Percentiles rank a stretch among this genome's conserved stretches.
Conservation (phyloP, 2,797 vertebrate genomes). For the Rhabdomys pumilio region DNA sequence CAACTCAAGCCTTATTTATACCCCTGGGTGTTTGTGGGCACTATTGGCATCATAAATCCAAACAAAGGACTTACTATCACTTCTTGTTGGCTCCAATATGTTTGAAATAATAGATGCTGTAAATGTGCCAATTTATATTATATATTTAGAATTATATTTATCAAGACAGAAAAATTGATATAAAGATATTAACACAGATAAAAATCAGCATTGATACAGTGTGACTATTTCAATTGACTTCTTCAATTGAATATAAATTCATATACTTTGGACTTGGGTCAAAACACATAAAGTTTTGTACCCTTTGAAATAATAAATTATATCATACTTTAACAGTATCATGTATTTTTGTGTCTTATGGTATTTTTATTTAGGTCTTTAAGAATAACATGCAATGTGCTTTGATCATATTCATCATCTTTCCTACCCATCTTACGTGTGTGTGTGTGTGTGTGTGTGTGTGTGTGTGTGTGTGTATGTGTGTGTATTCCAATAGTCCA, state of each 20-base stretch:
- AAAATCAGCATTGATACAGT: background rate
- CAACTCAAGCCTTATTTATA: background rate
- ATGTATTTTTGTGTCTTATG: background rate
- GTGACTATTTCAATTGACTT: conserved; percentile 16
- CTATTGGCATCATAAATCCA: no score
- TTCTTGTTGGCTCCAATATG: background rate
- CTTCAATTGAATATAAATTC: background rate
- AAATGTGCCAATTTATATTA: background rate
- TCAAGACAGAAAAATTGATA: background rate
- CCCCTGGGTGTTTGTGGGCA: background rate
- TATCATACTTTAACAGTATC: background rate
- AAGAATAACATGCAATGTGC: background rate
- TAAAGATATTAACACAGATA: conserved; percentile 1
- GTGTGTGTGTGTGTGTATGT: no score
- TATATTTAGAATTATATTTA: background rate
- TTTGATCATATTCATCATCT: background rate
- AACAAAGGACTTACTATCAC: background rate
- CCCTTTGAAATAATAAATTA: conserved; percentile 8
- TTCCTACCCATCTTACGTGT: background rate
- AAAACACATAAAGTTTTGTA: background rate
- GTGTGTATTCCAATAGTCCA: background rate
- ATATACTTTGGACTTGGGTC: background rate
- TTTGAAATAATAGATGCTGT: background rate
- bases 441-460: no score
- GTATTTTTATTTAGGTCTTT: background rate